Evolutionary conservation across 1,140 invertebrate genomes (phyloP), one percentile per base, ranked within the genome.

Genomic region (Macrocentrus cingulum): DNA sequence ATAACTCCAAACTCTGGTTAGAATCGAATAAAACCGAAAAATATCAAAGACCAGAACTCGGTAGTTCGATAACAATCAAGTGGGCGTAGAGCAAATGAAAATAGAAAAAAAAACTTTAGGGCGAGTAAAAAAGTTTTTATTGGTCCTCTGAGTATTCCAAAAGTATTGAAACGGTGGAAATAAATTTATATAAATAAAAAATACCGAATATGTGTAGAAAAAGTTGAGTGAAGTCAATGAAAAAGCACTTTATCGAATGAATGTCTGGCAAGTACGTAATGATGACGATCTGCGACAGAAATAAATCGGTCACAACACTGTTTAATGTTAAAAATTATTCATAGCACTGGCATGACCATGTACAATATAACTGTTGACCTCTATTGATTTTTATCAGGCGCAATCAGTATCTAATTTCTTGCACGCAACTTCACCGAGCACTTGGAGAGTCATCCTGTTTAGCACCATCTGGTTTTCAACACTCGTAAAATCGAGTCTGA

Each of bases 341-440:
- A 46, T 46, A 23, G 20, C 5, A 46, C 9, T 46, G 20, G 20
- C 20, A 46, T 46, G 18, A 46, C 44, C 3, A 46, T 23, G 44
- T 18, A 18, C 44, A 46, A n/a, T 46, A 23, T 23, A 20, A 46
- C 18, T 46, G 11, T 13, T 46, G 44, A 46, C 44, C 44, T 23
- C 18, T n/a, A 46, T 46, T 46, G 18, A 46, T 46, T 46, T 46
- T 46, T 23, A 46, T 46, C 44, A 20, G 7, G n/a, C 19, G 9
- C 18, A 46, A 46, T 46, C 20, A 46, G 44, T 46, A 46, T 46
- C 44, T 23, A 23, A 46, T 46, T 46, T 46, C 41, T 23, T 7
- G 19, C 44, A 46, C 44, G 44, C 44, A 46, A 46, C 6, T 46
- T 9, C n/a, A 7, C 18, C 15, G 18, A 42, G 18, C 41, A 42